Percentiles rank a stretch among this genome's conserved stretches.
Conservation (phyloP, 2,797 vertebrate genomes). For the Enteromius treurensis region DNA sequence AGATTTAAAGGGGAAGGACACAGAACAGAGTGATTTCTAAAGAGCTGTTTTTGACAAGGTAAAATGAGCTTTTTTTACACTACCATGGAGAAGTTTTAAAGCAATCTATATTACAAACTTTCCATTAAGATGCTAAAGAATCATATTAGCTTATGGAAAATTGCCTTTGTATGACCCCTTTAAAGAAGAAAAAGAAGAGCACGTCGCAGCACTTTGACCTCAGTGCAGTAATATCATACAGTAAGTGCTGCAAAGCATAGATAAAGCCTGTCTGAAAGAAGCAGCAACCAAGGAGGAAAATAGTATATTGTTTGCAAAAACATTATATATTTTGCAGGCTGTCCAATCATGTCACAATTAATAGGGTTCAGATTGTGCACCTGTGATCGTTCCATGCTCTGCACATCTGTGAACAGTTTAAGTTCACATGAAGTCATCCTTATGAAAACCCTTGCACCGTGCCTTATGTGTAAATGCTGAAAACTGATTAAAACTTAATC, state of each 20-base stretch:
- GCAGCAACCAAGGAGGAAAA: background rate
- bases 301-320: background rate
- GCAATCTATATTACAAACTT: too few relatives aligned
- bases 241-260: too few relatives aligned
- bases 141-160: too few relatives aligned
- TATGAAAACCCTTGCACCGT: background rate
- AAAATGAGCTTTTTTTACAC: too few relatives aligned
- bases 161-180: too few relatives aligned
- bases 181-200: slow-evolving; percentile 58
- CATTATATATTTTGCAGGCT: background rate
- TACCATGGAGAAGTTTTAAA: too few relatives aligned
- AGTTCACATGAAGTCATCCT: background rate
- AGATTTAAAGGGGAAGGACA: too few relatives aligned
- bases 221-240: too few relatives aligned
- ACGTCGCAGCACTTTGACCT: too few relatives aligned
- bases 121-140: too few relatives aligned
- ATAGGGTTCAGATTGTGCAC: background rate
- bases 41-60: too few relatives aligned
- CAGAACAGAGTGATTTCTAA: too few relatives aligned
- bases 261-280: background rate
- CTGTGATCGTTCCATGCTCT: background rate
- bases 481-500: background rate
- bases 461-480: background rate
- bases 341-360: background rate
- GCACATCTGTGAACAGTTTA: background rate